Percentiles rank a stretch among this genome's conserved stretches.
Evolutionary conservation across 1,140 invertebrate genomes (phyloP).

Genomic region (Meloidogyne chitwoodi): DNA sequence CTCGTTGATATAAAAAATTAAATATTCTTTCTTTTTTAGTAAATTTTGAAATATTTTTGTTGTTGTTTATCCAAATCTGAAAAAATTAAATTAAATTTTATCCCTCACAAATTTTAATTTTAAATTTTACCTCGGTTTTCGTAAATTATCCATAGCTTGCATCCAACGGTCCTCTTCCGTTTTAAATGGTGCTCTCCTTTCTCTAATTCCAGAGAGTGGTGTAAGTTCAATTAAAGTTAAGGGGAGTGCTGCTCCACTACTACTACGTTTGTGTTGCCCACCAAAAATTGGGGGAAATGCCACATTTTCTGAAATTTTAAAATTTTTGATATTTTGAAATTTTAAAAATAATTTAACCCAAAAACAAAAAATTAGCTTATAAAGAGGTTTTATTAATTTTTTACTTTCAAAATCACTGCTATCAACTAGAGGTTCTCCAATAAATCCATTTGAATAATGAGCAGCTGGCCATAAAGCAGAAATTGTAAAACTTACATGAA

Average conservation of each 20-base stretch:
- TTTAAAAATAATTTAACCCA: too few relatives aligned
- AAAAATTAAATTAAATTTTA: neutral
- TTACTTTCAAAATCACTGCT: neutral
- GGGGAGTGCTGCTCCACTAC: neutral
- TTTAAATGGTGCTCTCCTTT: slow-evolving; percentile 7
- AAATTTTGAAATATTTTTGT: too few relatives aligned
- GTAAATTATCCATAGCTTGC: slow-evolving; percentile 14
- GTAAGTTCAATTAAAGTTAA: neutral
- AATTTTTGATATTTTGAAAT: neutral
- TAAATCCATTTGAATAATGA: neutral
- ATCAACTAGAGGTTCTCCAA: neutral
- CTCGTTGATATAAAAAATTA: neutral
- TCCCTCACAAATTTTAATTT: too few relatives aligned
- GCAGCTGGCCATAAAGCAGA: neutral
- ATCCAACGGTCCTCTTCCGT: slow-evolving; percentile 15
- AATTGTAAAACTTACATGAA: neutral
- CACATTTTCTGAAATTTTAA: neutral
- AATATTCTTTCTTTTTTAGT: too few relatives aligned
- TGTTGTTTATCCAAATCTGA: slow-evolving; percentile 8
- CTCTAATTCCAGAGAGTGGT: neutral
- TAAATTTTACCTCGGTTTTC: slow-evolving; percentile 16
- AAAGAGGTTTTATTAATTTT: neutral
- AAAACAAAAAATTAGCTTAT: too few relatives aligned
- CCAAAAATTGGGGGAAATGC: neutral
- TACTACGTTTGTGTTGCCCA: neutral